Percentiles rank a stretch among this genome's conserved stretches.
Evolutionary conservation across 2,888 invertebrate species (phyloP).

Genomic region (Mechanitis messenoides): DNA sequence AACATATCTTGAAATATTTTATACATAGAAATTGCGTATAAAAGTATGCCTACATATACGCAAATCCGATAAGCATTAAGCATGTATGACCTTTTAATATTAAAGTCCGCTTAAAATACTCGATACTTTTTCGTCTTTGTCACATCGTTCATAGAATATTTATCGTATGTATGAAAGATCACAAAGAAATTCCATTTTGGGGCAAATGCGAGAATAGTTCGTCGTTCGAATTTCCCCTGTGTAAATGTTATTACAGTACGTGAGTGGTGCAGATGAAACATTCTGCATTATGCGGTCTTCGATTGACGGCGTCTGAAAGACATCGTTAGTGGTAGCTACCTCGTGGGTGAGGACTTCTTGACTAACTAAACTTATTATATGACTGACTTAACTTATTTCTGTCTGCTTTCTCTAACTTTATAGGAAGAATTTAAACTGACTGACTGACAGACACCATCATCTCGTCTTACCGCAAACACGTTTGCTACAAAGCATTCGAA

Average conservation of each 20-base stretch:
- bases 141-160: constrained; percentile 67
- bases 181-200: constrained; percentile 72
- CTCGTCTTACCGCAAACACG: too few species aligned
- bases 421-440: too few species aligned
- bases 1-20: too few species aligned
- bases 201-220: constrained; percentile 71
- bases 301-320: constrained; percentile 17
- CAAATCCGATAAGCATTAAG: background rate
- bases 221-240: constrained; percentile 73
- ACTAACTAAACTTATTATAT: too few species aligned
- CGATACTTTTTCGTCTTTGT: constrained; percentile 57
- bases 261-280: constrained; percentile 64
- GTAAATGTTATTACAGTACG: constrained; percentile 69
- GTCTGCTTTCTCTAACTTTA: too few species aligned
- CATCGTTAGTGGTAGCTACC: constrained; percentile 22
- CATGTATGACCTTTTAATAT: constrained; percentile 39
- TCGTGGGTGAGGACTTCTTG: background rate
- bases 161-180: constrained; percentile 55
- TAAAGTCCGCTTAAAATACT: constrained; percentile 39
- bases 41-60: too few species aligned
- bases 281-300: constrained; percentile 46
- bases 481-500: too few species aligned
- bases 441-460: too few species aligned
- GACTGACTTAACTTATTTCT: too few species aligned
- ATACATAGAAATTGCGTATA: too few species aligned